phyloP scores from a whole-genome alignment of 2,797 vertebrate genomes.

The Myotis daubentonii region DNA sequence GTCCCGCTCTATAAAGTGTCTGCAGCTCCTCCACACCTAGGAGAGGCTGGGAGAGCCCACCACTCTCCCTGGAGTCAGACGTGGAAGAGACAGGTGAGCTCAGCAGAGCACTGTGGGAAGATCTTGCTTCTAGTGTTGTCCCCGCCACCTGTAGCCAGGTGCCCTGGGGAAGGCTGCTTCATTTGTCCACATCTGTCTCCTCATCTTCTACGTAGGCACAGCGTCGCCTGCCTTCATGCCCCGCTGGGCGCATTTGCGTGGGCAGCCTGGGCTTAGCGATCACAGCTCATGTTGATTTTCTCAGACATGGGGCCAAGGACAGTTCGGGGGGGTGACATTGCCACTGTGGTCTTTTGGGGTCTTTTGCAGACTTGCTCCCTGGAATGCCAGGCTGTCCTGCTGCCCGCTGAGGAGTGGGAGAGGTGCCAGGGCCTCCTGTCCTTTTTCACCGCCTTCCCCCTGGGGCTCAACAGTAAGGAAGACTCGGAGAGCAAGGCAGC shows the following conservation, averaged over 20 bases:
- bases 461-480: conserved; percentile 58
- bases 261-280: not conserved
- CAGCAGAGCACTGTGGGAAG: not conserved
- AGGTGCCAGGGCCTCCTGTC: conserved; percentile 84
- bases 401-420: conserved; percentile 85
- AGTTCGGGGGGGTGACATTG: not conserved
- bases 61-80: not conserved
- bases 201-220: not conserved
- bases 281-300: not conserved
- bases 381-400: conserved; percentile 88
- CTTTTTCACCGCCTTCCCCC: conserved; percentile 64
- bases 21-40: not conserved
- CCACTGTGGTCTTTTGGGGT: not conserved
- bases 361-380: conserved; percentile 90
- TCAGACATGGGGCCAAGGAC: not conserved
- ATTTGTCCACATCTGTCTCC: not conserved
- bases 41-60: not conserved
- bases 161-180: not conserved
- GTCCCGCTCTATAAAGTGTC: not conserved
- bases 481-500: not conserved
- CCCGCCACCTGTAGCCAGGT: not conserved
- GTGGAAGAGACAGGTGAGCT: not conserved
- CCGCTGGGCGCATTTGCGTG: not conserved
- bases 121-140: not conserved
- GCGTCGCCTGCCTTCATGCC: not conserved